Evolutionary conservation across 2,888 invertebrate genomes (phyloP).

Genomic region (Sphecodes monilicornis): DNA sequence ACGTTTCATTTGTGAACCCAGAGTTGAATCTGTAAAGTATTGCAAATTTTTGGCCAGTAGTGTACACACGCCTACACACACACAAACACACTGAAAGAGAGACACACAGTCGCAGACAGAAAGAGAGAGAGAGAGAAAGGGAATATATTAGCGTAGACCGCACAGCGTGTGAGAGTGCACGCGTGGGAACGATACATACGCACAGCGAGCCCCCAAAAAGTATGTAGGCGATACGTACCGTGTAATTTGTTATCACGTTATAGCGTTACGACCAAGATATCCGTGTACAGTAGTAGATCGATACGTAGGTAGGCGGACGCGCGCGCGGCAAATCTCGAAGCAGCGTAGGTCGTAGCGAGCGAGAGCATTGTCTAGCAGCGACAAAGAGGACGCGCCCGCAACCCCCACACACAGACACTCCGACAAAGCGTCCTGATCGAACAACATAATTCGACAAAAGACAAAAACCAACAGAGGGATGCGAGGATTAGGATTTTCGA

Average conservation of each 20-base stretch:
- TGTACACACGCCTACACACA: background rate
- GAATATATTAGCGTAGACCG: constrained; percentile 29
- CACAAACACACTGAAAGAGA: background rate
- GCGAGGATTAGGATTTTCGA: background rate
- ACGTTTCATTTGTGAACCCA: no score
- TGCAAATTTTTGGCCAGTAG: background rate
- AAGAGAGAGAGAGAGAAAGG: background rate
- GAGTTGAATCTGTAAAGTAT: background rate
- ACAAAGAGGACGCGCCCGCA: background rate
- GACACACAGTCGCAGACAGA: background rate
- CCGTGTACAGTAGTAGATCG: constrained; percentile 55
- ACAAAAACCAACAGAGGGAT: background rate
- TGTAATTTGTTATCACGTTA: constrained; percentile 50
- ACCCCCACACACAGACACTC: no score
- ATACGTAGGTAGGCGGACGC: constrained; percentile 26
- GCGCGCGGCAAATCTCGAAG: constrained; percentile 28
- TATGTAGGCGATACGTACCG: constrained; percentile 31
- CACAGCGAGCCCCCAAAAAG: constrained; percentile 50
- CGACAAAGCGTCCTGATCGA: background rate
- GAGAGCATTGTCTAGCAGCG: constrained; percentile 9
- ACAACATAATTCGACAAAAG: background rate
- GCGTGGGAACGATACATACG: constrained; percentile 50
- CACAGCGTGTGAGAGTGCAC: constrained; percentile 56
- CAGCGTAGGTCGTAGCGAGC: constrained; percentile 33
- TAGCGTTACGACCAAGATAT: constrained; percentile 56